Conservation (phyloP, 2,113 vertebrate genomes). For the Alligator mississippiensis region DNA sequence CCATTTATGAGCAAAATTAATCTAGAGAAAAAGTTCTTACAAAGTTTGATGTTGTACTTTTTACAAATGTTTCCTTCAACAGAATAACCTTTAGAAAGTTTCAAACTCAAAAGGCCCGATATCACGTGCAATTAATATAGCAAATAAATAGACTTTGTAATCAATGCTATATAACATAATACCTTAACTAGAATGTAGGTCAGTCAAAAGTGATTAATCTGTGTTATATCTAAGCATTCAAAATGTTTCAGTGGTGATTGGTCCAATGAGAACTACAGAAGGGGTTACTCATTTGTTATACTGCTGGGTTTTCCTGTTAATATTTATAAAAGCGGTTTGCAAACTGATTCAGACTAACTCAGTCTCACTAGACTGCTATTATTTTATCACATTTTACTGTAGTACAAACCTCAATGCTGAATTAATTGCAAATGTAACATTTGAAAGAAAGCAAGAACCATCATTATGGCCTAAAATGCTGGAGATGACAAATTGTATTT, state of each 20-base stretch:
- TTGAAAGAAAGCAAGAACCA: slow-evolving; percentile 24
- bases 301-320: slow-evolving; percentile 50
- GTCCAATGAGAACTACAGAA: neutral
- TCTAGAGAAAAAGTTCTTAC: neutral
- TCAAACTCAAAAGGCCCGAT: slow-evolving; percentile 15
- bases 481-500: neutral
- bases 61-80: neutral
- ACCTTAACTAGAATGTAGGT: slow-evolving; percentile 23
- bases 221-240: slow-evolving; percentile 47
- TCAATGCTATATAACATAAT: slow-evolving; percentile 51
- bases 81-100: too few species aligned
- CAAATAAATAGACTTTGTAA: slow-evolving; percentile 56
- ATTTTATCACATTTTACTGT: slow-evolving; percentile 36
- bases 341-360: slow-evolving; percentile 21
- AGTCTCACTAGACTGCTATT: slow-evolving; percentile 38
- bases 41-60: slow-evolving; percentile 32
- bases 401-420: slow-evolving; percentile 6
- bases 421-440: neutral
- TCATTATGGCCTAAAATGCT: neutral
- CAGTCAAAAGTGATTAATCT: slow-evolving; percentile 62
- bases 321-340: slow-evolving; percentile 52
- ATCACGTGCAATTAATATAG: slow-evolving; percentile 23
- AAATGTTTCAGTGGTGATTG: slow-evolving; percentile 25
- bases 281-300: slow-evolving; percentile 12
- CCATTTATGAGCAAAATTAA: slow-evolving; percentile 60